Base-by-base conservation (phyloP, 2,888 invertebrate genomes). In the Zygothrica quintamaculata region DNA sequence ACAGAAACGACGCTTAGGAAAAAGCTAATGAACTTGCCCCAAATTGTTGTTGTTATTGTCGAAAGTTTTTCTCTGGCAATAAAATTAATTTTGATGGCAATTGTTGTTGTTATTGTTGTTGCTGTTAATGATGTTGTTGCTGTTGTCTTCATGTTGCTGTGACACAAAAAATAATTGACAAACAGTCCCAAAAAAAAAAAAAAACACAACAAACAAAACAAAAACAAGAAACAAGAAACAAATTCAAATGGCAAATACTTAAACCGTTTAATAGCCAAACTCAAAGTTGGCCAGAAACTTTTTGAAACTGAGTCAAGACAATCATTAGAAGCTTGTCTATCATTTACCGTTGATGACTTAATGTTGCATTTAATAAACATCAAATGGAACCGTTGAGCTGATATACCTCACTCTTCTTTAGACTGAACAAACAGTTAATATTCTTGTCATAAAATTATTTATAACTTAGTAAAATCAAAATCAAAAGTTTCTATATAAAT, bases 71-170 rank as follows among this genome's bases (percentile, higher is more conserved):
- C 80, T 39, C 84, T 68, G 67, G 84, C 87, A 77, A 84, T 82
- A 71, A 84, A 88, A 88, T 84, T 87, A 84, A 84, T 88, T 88
- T 84, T 84, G 85, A 88, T 87, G 87, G 71, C 72, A 66, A 56
- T 57, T 65, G 58, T 60, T 73, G 50, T 59, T 67, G 67, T 44
- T 37, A 16, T 26, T 22, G 25, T 22, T 53, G 15, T 44, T 37
- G 25, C 18, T 22, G 25, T 22, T 53, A 9, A 26, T 53, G 37
- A 11, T 37, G 1, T 26, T 55, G 44, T 44, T 37, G 48, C 33
- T 40, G 42, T 52, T 60, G 25, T 34, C 42, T 48, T 56, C 50
- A 29, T 29, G n/a, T 29, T 29, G 29, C 29, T 46, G 7, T 33
- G 22, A 39, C 47, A 31, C 18, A 11, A 9, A 37, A 39, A 56